Percentiles rank a stretch among this genome's conserved stretches.
Conservation (phyloP, 1,140 invertebrate genomes). For the Temnothorax nylanderi region DNA sequence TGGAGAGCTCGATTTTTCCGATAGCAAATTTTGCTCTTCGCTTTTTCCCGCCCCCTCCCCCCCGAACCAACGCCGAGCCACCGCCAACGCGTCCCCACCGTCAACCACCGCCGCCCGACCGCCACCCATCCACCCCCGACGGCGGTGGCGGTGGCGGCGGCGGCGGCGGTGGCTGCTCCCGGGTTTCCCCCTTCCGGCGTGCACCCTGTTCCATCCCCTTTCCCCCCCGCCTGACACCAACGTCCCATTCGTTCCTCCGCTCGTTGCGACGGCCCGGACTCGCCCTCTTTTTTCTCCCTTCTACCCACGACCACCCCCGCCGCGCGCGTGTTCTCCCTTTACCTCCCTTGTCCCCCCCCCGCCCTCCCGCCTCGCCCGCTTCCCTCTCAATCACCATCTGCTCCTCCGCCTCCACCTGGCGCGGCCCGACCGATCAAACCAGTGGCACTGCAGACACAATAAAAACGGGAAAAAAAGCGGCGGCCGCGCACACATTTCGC, state of each 20-base stretch:
- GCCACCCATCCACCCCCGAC: background rate
- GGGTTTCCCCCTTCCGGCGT: conserved; percentile 29
- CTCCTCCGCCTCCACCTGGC: conserved; percentile 73
- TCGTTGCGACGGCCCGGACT: conserved; percentile 47
- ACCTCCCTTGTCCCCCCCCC: conserved; percentile 34
- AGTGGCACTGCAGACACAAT: conserved; percentile 81
- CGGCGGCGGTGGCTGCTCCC: conserved; percentile 29
- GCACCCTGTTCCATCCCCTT: conserved; percentile 49
- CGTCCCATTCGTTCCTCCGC: conserved; percentile 59
- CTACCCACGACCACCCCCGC: conserved; percentile 66
- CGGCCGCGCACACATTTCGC: conserved; percentile 67
- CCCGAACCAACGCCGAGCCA: conserved; percentile 32
- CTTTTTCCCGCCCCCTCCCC: conserved; percentile 69
- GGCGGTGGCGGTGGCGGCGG: background rate
- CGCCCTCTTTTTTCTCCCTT: conserved; percentile 65
- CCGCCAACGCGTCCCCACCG: conserved; percentile 52
- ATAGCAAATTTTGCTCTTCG: conserved; percentile 81
- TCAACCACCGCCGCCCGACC: conserved; percentile 34
- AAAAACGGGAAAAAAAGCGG: conserved; percentile 79
- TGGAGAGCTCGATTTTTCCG: conserved; percentile 82
- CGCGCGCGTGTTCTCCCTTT: conserved; percentile 10
- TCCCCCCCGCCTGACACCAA: conserved; percentile 37
- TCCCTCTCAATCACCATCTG: conserved; percentile 74
- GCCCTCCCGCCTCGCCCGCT: conserved; percentile 25
- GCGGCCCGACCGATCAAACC: conserved; percentile 77